These are phyloP conservation scores for Tetraneura akinire DNA, from an alignment of 1,140 invertebrate species.

Conservation along the genomic window DNA sequence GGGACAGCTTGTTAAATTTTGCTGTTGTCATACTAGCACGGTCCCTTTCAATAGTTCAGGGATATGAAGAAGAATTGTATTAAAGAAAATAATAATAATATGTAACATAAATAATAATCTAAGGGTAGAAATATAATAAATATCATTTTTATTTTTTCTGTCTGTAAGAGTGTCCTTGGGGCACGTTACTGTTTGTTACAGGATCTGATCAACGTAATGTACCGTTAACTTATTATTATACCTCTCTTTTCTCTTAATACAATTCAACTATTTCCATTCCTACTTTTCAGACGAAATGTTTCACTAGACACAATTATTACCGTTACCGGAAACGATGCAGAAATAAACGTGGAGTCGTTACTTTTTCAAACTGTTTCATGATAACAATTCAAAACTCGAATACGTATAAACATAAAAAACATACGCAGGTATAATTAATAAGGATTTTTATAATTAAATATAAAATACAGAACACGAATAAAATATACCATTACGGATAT, in stretches of 20 bases:
- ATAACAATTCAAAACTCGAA: neutral
- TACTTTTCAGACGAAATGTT: neutral
- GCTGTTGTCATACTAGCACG: neutral
- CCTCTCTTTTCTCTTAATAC: neutral
- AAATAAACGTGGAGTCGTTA: neutral
- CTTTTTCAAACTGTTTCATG: neutral
- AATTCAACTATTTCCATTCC: neutral
- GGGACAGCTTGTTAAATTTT: slow-evolving; percentile 45
- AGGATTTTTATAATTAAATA: no score
- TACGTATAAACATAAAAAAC: no score
- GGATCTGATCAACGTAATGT: slow-evolving; percentile 41
- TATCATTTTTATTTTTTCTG: slow-evolving; percentile 22
- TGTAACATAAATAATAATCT: neutral
- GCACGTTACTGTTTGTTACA: slow-evolving; percentile 16
- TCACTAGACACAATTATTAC: neutral
- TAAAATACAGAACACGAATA: no score
- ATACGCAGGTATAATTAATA: no score
- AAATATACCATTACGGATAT: no score
- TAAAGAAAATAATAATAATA: slow-evolving; percentile 22
- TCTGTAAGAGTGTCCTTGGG: neutral
- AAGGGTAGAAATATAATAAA: neutral
- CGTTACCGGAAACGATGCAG: neutral
- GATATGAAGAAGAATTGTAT: neutral
- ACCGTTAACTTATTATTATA: slow-evolving; percentile 24
- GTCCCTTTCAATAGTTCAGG: slow-evolving; percentile 27